These are phyloP conservation scores for Eleginops maclovinus DNA, from an alignment of 2,113 vertebrate genomes.

Conservation along the genomic window DNA sequence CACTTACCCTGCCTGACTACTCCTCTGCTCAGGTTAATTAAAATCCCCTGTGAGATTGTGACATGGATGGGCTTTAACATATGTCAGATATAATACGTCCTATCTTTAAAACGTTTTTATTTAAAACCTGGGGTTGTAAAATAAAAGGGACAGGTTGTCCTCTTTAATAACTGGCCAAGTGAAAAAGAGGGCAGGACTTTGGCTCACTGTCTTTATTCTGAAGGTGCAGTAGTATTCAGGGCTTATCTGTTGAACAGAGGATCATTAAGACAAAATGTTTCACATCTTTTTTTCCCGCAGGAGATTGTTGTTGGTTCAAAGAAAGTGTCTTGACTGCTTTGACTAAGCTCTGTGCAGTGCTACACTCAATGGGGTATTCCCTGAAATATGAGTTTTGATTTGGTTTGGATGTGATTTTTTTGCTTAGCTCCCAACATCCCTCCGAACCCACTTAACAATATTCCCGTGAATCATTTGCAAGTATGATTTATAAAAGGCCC, in stretches of 20 bases:
- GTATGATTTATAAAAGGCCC: slow-evolving; percentile 53
- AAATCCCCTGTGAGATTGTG: background rate
- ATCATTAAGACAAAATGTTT: slow-evolving; percentile 1
- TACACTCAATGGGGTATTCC: slow-evolving; percentile 14
- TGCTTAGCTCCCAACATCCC: slow-evolving; percentile 50
- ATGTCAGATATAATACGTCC: background rate
- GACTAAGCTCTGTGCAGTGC: slow-evolving; percentile 8
- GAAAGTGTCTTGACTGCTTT: slow-evolving; percentile 11
- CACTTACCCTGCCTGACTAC: background rate
- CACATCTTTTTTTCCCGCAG: slow-evolving; percentile 22
- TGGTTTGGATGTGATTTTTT: slow-evolving; percentile 21
- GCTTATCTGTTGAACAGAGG: background rate
- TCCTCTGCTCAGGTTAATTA: background rate
- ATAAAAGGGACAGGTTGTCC: background rate
- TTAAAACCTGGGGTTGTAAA: background rate
- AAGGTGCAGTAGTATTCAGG: background rate
- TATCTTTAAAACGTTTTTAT: background rate
- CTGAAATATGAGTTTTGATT: slow-evolving; percentile 47
- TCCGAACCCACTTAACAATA: slow-evolving; percentile 47
- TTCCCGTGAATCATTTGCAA: slow-evolving; percentile 72
- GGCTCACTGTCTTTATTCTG: background rate
- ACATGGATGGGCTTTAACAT: background rate
- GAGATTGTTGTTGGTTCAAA: slow-evolving; percentile 14
- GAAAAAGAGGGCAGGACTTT: slow-evolving; percentile 2
- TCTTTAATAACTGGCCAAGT: background rate